These are phyloP conservation scores for Cephus pygmeus DNA, from an alignment of 2,888 invertebrate genomes.

Conservation along the genomic window DNA sequence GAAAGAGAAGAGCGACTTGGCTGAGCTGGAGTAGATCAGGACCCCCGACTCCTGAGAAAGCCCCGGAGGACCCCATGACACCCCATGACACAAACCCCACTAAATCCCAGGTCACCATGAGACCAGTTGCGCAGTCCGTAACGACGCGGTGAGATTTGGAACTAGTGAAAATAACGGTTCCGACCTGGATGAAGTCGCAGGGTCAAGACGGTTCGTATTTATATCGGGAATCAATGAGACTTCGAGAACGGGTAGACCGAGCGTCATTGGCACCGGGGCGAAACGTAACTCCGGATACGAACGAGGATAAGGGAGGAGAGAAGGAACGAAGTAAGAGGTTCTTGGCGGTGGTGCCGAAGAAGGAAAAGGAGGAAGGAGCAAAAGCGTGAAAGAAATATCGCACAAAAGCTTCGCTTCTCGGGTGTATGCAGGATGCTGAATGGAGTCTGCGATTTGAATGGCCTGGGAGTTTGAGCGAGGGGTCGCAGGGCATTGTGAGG, in stretches of 20 bases:
- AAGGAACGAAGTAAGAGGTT: conserved; percentile 18
- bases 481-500: conserved; percentile 56
- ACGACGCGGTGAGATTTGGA: not conserved
- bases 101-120: not conserved
- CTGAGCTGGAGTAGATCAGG: conserved; percentile 19
- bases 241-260: not conserved
- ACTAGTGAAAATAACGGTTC: not conserved
- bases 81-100: not conserved
- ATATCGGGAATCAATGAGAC: not conserved
- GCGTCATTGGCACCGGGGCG: not conserved
- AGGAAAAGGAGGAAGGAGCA: conserved; percentile 30
- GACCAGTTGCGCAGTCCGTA: not conserved
- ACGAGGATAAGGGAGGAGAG: conserved; percentile 22
- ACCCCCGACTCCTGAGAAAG: not conserved
- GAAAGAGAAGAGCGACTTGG: conserved; percentile 28
- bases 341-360: conserved; percentile 11
- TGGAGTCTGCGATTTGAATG: conserved; percentile 64
- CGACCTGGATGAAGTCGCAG: not conserved
- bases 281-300: not conserved
- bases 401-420: conserved; percentile 50
- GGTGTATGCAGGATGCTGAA: conserved; percentile 53
- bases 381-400: conserved; percentile 50
- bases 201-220: not conserved
- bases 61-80: not conserved
- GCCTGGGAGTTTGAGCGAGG: conserved; percentile 52